Base-by-base conservation (phyloP, 2,888 invertebrate genomes). In the Idaea straminata region DNA sequence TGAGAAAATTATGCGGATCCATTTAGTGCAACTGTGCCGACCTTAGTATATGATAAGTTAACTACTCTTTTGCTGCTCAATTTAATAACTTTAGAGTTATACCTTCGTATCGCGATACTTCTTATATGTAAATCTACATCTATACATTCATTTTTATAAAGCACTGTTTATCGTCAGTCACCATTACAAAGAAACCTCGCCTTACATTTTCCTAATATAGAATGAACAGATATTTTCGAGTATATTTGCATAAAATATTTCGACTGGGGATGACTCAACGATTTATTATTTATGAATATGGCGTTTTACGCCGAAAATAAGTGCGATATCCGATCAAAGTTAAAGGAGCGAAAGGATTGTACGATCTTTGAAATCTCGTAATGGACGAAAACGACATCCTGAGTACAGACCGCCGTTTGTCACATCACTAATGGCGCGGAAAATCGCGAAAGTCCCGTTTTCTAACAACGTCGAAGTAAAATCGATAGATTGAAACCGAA, bases 401-500 rank as follows among this genome's bases (percentile, higher is more conserved):
- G 85, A 84, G 84, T 88, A 88, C 84, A 86, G 87, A 85, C 83
- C 85, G 79, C 85, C 86, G 87, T 89, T 89, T 88, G 88, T 89
- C 90, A 89, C 86, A 83, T 83, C 82, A 85, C 86, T 88, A 90
- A 91, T 89, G 89, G 88, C 75, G 83, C 78, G 84, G 87, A 88
- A 90, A 91, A 91, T 89, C 88, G 86, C 79, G 76, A 84, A 82
- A 85, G 81, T 85, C 83, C 83, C 86, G 84, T 82, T 84, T 83
- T 82, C 83, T 82, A 83, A 84, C 84, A 82, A 79, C 79, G 82
- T 72, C 80, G 78, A 78, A 83, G 84, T 83, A 82, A 82, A 86
- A 84, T 83, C 84, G 82, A 86, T 84, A 80, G 81, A 83, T 83
- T 83, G 83, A 83, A 84, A 80, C 75, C 75, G 81, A 85, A 84